Base-by-base conservation (phyloP, 2,888 invertebrate genomes). In the Apeira syringaria region DNA sequence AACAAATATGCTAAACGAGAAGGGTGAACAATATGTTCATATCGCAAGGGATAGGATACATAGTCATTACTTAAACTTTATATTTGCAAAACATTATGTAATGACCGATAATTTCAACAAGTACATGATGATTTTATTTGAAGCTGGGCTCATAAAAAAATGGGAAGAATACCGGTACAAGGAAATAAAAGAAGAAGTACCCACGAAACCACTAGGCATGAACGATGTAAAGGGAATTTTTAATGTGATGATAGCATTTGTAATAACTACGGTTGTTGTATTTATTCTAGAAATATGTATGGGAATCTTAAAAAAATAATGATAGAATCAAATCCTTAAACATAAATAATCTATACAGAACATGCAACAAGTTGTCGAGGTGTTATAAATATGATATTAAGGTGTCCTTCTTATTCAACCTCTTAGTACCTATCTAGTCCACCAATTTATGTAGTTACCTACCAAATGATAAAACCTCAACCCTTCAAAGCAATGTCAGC, bases 11-110 rank as follows among this genome's bases (percentile, higher is more conserved):
- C 56, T 89, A 32, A 77, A 89, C 49, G 58, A 72, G 0, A 71
- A 77, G 38, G 89, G 89, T 0, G 71, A 85, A 47, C 85, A 84
- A 49, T 88, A 77, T 59, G 52, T 90, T 24, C 90, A 90, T 42
- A 62, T 90, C 6, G 79, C 81, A 1, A 59, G 62, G 45, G 87
- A 90, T 35, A 75, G 74, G 62, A 69, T 88, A 10, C 90, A 90
- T 38, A 87, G 76, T 50, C 68, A 82, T 50, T 88, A 83, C 51
- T 61, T 89, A 12, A 72, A 66, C 7, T 74, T 81, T 59, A 47
- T 86, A 28, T 54, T 84, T 3, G 68, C 71, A 0, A 80, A 72
- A 56, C 42, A 88, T 56, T 87, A 85, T 1, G 70, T 80, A 0
- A 26, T 90, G 9, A 76, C 81, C 0, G 65, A 70, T 2, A 53